phyloP scores from a whole-genome alignment of 2,113 vertebrate species.

The Pungitius pungitius region DNA sequence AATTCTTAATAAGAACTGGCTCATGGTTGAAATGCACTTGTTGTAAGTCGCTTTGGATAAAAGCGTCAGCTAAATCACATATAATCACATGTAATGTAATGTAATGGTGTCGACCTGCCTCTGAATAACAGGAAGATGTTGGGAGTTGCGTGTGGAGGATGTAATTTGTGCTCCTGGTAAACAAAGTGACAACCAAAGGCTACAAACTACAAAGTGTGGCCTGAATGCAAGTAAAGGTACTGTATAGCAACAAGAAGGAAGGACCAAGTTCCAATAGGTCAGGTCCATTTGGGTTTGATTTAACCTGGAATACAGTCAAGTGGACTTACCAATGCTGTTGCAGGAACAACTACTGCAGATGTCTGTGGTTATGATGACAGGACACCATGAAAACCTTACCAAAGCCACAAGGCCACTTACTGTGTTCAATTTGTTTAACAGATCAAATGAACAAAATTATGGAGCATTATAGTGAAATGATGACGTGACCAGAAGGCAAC shows the following conservation, averaged over 20 bases:
- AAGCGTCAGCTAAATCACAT: no score
- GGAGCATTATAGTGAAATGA: neutral
- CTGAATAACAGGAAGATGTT: constrained; percentile 5
- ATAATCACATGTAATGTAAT: no score
- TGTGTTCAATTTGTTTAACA: neutral
- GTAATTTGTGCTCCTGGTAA: constrained; percentile 3
- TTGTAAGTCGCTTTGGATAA: no score
- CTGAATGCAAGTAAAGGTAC: constrained; percentile 1
- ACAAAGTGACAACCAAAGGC: constrained; percentile 1
- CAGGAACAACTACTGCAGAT: neutral
- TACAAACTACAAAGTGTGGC: constrained; percentile 14
- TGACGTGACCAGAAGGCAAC: constrained; percentile 10
- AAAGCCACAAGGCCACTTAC: neutral
- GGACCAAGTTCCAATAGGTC: neutral
- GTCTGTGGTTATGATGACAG: neutral
- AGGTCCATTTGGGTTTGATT: no score
- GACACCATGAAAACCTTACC: neutral
- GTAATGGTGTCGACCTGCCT: constrained; percentile 2
- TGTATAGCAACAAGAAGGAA: constrained; percentile 1
- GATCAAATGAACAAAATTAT: neutral
- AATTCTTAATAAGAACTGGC: constrained; percentile 7
- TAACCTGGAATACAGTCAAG: neutral
- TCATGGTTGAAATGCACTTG: no score
- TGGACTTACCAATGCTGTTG: neutral
- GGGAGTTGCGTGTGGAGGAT: neutral